These are phyloP conservation scores for Tapirus terrestris DNA, from an alignment of 2,113 vertebrate genomes.

Conservation along the genomic window DNA sequence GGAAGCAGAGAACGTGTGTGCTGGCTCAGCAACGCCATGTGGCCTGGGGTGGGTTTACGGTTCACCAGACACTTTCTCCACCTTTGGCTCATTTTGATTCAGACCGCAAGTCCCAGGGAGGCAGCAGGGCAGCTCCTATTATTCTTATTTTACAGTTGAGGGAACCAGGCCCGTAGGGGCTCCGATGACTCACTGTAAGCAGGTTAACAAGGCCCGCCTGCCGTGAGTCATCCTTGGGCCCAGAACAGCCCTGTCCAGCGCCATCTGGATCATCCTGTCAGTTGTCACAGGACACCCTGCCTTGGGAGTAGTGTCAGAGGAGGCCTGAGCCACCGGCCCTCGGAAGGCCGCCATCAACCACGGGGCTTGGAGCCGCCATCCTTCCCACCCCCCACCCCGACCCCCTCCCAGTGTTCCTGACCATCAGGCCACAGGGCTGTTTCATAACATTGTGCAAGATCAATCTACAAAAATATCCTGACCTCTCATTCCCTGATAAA, in stretches of 20 bases:
- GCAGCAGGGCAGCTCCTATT: background rate
- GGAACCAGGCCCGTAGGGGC: background rate
- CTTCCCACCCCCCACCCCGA: background rate
- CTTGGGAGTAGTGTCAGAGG: background rate
- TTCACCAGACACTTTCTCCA: background rate
- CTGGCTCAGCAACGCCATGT: rapidly evolving
- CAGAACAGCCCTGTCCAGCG: background rate
- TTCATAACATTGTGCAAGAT: too few species aligned
- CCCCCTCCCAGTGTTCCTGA: background rate
- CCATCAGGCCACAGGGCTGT: background rate
- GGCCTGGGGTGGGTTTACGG: rapidly evolving
- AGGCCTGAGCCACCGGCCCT: background rate
- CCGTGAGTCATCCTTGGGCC: background rate
- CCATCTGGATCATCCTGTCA: background rate
- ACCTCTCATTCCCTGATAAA: background rate
- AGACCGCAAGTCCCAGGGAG: background rate
- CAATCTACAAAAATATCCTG: background rate
- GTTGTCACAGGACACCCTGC: background rate
- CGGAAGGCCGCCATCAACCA: rapidly evolving
- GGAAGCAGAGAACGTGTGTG: background rate
- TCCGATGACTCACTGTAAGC: background rate
- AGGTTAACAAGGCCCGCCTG: background rate
- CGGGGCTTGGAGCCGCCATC: rapidly evolving
- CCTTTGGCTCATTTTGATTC: background rate
- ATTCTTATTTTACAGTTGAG: background rate